Evolutionary conservation across 1,140 invertebrate species (phyloP).

Genomic region (Gryon sp.): DNA sequence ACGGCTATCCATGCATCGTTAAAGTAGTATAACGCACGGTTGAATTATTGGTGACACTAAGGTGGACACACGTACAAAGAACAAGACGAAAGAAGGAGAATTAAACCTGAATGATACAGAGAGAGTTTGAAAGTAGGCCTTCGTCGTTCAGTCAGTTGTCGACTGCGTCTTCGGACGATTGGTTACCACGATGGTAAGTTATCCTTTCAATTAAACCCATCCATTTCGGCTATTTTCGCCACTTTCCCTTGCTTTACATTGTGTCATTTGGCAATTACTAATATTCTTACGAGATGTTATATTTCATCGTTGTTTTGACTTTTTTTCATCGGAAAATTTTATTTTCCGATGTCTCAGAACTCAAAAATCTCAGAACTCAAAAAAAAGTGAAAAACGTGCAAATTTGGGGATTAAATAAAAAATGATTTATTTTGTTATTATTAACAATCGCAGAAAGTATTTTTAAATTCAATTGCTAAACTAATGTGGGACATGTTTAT

Average conservation of each 20-base stretch:
- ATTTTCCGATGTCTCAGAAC: too few species aligned
- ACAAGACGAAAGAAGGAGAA: conserved; percentile 65
- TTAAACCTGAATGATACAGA: conserved; percentile 70
- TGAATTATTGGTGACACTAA: conserved; percentile 62
- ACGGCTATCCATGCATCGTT: conserved; percentile 46
- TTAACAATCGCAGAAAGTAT: conserved; percentile 14
- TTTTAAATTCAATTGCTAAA: conserved; percentile 35
- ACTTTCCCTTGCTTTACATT: neutral
- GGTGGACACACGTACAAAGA: conserved; percentile 42
- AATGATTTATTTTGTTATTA: neutral
- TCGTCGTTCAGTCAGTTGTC: conserved; percentile 76
- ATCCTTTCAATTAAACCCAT: too few species aligned
- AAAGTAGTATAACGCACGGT: conserved; percentile 59
- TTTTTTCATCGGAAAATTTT: too few species aligned
- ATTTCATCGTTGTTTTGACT: too few species aligned
- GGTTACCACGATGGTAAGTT: conserved; percentile 76
- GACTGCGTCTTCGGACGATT: conserved; percentile 75
- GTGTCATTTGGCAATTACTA: neutral
- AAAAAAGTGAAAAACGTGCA: too few species aligned
- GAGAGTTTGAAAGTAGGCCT: conserved; percentile 80
- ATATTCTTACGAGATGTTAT: too few species aligned
- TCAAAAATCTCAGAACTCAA: too few species aligned
- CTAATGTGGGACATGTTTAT: conserved; percentile 53
- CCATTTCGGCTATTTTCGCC: too few species aligned
- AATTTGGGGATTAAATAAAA: conserved; percentile 17